Base-by-base conservation (phyloP, 2,797 vertebrate genomes). In the Gallirallus australis region DNA sequence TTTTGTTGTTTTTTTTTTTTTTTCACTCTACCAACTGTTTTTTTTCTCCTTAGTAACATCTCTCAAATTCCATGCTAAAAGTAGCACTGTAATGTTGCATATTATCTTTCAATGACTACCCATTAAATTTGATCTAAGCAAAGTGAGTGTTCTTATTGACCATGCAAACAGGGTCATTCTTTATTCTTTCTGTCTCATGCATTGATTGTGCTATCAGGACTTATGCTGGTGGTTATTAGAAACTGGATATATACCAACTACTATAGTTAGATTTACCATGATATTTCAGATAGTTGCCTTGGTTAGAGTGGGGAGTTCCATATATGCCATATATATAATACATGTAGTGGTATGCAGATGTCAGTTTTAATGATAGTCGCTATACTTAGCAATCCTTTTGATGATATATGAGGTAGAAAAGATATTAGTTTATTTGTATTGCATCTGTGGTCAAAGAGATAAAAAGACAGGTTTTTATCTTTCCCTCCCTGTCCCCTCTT, bases 101-200 rank as follows among this genome's bases (percentile, higher is more conserved):
- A 42, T 94, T 95, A 70, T 91, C 85, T 94, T 95, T 93, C 94
- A 91, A 42, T 79, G 66, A 82, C 65, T 93, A 54, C 48, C 73
- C 47, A 73, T 94, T 94, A 94, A 66, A 81, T 90, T 3, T 93
- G 77, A 94, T 86, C 50, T 91, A 73, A 95, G 77, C 56, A 86
- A 90, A 94, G 63, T 88, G 72, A 87, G 30, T 82, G 66, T 89
- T 94, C 60, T 77, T 94, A 91, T 73, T 93, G 85, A 93, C 93
- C 73, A 93, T 91, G 59, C 47, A 84, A 89, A 90, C 23, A 7
- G 82, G 47, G 48, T 71, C 73, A 86, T 94, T 82, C 79, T 90
- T 90, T 90, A 90, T 91, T 93, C 56, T 79, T 89, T 86, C 63
- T 69, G 39, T 70, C 88, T 93, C 45, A 16, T 73, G 80, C 73